These are phyloP conservation scores for Thunnus thynnus DNA, from an alignment of 2,113 vertebrate species.

Conservation along the genomic window DNA sequence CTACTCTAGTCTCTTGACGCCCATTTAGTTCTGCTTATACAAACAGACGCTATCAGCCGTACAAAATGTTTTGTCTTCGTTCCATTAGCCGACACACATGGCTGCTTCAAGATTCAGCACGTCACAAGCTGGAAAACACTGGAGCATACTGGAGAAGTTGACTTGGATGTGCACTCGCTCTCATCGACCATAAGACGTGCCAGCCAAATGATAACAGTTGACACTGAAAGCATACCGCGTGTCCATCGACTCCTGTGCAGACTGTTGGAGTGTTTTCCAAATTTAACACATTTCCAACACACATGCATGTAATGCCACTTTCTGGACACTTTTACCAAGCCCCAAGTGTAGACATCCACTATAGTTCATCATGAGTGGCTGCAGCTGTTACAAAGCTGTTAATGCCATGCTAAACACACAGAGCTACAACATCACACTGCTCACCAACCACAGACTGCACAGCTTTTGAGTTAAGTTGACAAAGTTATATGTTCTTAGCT, in stretches of 20 bases:
- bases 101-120: conserved; percentile 39
- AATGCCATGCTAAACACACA: not conserved
- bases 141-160: not conserved
- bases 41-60: conserved; percentile 72
- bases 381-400: conserved; percentile 13
- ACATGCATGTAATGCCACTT: not conserved
- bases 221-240: not conserved
- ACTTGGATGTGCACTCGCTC: not conserved
- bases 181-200: not conserved
- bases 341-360: not conserved
- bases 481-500: not conserved
- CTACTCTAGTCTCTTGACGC: conserved; percentile 32
- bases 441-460: not conserved
- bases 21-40: conserved; percentile 65
- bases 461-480: not conserved
- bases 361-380: not conserved
- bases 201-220: conserved; percentile 4
- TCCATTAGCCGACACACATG: conserved; percentile 71
- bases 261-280: not conserved
- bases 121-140: conserved; percentile 44
- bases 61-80: conserved; percentile 72
- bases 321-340: conserved; percentile 1
- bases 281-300: not conserved
- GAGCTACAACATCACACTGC: not conserved
- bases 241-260: not conserved